Conservation (phyloP, 2,113 vertebrate genomes). For the Apistogramma diplotaenia region DNA sequence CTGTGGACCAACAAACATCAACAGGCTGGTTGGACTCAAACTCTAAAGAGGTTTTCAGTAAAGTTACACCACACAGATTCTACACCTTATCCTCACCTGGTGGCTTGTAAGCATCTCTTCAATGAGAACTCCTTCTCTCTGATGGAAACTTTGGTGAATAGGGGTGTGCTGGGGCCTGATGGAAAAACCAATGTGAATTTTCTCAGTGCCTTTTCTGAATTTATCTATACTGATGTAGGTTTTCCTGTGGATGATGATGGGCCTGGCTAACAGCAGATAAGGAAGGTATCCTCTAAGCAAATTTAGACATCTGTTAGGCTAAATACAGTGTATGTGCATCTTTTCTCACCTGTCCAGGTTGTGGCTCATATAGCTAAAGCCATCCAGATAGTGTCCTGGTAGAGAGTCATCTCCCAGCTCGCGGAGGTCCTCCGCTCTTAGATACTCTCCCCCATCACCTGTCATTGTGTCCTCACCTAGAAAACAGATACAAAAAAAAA, state of each 20-base stretch:
- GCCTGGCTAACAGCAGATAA: background rate
- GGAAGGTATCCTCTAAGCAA: background rate
- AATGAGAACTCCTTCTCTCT: slow-evolving; percentile 86
- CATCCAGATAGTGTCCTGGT: slow-evolving; percentile 91
- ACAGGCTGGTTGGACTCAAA: background rate
- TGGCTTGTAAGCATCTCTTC: slow-evolving; percentile 89
- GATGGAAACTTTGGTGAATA: slow-evolving; percentile 84
- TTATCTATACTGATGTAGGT: background rate
- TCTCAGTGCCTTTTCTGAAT: background rate
- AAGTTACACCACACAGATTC: background rate
- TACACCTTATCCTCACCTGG: slow-evolving; percentile 76
- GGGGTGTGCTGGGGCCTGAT: slow-evolving; percentile 84
- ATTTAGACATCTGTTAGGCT: background rate
- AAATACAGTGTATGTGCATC: background rate
- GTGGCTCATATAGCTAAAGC: slow-evolving; percentile 92
- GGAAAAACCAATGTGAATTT: background rate
- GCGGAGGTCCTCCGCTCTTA: slow-evolving; percentile 92
- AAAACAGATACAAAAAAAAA: background rate
- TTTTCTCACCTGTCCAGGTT: slow-evolving; percentile 88
- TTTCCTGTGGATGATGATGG: background rate
- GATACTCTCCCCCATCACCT: slow-evolving; percentile 94
- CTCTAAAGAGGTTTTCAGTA: background rate
- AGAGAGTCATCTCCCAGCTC: slow-evolving; percentile 96
- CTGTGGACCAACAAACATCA: slow-evolving; percentile 55
- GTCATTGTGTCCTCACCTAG: slow-evolving; percentile 97